Evolutionary conservation across 2,797 vertebrate species (phyloP).

Genomic region (Siniperca scherzeri): DNA sequence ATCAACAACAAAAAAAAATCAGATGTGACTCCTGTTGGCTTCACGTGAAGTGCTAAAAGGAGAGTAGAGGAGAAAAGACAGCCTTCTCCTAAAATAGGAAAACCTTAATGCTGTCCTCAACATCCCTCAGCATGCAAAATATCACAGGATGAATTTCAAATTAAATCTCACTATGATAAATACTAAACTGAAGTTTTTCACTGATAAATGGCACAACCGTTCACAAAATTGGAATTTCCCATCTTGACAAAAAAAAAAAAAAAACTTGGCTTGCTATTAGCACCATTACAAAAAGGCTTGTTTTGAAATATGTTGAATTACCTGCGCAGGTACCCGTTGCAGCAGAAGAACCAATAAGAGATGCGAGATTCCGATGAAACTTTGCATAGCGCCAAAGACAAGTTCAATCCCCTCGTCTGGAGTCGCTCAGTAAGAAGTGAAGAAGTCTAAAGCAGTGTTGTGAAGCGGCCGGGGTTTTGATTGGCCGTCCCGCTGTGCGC

Average conservation of each 20-base stretch:
- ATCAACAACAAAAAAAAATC: no score
- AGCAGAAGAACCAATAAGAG: conserved; percentile 59
- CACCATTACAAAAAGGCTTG: neutral
- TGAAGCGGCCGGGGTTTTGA: conserved; percentile 22
- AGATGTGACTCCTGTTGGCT: conserved; percentile 29
- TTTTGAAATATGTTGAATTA: conserved; percentile 28
- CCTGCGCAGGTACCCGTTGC: conserved; percentile 72
- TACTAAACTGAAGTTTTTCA: neutral
- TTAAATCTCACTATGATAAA: neutral
- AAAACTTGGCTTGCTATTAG: neutral
- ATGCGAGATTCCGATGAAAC: conserved; percentile 31
- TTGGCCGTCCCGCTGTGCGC: conserved; percentile 21
- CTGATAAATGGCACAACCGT: neutral
- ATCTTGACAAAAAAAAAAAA: neutral
- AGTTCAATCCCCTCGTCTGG: neutral
- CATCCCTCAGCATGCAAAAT: neutral
- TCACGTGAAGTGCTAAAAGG: conserved; percentile 6
- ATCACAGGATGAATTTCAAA: neutral
- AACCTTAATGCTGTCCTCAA: neutral
- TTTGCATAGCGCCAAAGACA: conserved; percentile 49
- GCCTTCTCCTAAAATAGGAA: neutral
- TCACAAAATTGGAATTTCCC: neutral
- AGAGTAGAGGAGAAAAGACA: neutral
- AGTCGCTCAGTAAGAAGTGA: neutral
- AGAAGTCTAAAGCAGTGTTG: no score